Evolutionary conservation across 2,113 vertebrate species (phyloP).

Genomic region (Craseonycteris thonglongyai): DNA sequence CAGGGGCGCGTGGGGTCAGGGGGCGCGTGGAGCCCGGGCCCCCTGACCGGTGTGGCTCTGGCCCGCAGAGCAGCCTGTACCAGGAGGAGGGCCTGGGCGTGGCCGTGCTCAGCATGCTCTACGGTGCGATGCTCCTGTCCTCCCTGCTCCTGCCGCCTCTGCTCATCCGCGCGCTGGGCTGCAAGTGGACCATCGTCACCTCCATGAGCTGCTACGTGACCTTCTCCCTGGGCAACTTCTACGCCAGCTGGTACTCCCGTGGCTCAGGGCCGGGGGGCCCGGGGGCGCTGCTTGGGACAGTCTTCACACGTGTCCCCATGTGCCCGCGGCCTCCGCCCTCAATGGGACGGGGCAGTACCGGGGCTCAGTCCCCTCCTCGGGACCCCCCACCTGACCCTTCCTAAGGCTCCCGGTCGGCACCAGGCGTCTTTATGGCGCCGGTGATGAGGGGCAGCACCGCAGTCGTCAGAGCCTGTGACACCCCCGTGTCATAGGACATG

Average conservation of each 20-base stretch:
- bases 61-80: slow-evolving; percentile 92
- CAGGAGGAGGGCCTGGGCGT: slow-evolving; percentile 89
- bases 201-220: slow-evolving; percentile 93
- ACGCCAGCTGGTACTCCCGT: slow-evolving; percentile 86
- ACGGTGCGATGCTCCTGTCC: slow-evolving; percentile 89
- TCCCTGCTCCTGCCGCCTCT: slow-evolving; percentile 94
- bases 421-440: too few relatives aligned
- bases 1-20: accelerated
- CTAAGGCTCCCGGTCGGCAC: accelerated
- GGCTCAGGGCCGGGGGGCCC: accelerated
- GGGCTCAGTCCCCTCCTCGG: neutral
- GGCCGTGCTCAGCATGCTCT: slow-evolving; percentile 90
- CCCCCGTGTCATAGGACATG: accelerated
- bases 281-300: neutral
- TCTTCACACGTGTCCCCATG: too few relatives aligned
- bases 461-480: neutral
- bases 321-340: accelerated
- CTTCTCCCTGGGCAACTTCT: slow-evolving; percentile 93
- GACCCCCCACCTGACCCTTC: neutral
- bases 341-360: accelerated
- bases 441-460: accelerated
- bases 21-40: neutral
- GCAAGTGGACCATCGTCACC: slow-evolving; percentile 92
- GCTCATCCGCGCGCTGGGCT: slow-evolving; percentile 92
- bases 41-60: neutral